phyloP scores from a whole-genome alignment of 2,113 vertebrate species.

The Muntiacus muntjak region DNA sequence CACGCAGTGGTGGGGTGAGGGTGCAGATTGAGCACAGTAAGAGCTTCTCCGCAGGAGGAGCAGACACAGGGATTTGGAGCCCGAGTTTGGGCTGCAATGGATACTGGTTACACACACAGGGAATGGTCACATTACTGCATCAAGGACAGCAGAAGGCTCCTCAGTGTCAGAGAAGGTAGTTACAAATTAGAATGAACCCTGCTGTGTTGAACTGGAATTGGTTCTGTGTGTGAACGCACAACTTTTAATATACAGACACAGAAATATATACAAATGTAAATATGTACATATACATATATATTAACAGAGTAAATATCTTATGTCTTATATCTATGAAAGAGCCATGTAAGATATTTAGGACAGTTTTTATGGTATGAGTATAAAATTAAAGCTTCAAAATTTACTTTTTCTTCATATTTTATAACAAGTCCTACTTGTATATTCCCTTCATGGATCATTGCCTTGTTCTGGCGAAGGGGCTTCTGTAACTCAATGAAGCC shows the following conservation, averaged over 20 bases:
- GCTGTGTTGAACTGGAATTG: not conserved
- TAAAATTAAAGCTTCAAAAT: not conserved
- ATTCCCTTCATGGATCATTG: not conserved
- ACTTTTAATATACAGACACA: not conserved
- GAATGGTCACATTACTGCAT: not conserved
- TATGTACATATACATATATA: not conserved
- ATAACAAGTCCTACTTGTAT: not conserved
- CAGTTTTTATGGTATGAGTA: not conserved
- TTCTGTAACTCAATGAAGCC: not conserved
- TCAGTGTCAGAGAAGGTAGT: not conserved
- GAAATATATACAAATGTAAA: not conserved
- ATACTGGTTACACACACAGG: not conserved
- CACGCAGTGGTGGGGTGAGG: not conserved
- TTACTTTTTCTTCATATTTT: not conserved
- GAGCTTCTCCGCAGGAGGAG: not conserved
- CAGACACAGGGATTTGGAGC: not conserved
- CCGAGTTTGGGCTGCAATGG: not conserved
- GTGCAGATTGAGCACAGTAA: not conserved
- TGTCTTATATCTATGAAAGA: not conserved
- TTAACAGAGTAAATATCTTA: not conserved
- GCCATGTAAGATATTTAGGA: not conserved
- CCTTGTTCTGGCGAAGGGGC: fast-evolving
- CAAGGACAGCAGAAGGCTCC: not conserved
- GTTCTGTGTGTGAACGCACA: not conserved
- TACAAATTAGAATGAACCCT: not conserved